Evolutionary conservation across 2,888 invertebrate genomes (phyloP).

Genomic region (Hypercompe scribonia): DNA sequence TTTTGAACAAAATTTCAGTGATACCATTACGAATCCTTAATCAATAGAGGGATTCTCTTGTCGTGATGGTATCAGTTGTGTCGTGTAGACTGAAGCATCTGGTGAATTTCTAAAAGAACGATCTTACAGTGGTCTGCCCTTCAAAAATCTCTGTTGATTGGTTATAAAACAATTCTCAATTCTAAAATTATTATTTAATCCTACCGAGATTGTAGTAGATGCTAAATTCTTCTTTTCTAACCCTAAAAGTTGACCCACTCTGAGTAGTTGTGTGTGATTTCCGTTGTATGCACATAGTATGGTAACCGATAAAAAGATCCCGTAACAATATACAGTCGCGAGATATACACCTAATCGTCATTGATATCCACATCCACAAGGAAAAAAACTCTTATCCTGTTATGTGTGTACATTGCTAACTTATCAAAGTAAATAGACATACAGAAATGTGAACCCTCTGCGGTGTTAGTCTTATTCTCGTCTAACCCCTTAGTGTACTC

Average conservation of each 20-base stretch:
- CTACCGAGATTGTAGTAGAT: background rate
- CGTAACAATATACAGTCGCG: background rate
- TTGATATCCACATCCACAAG: background rate
- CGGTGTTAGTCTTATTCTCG: conserved; percentile 28
- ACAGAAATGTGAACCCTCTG: conserved; percentile 21
- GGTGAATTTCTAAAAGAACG: background rate
- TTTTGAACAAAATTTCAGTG: no score
- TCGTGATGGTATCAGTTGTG: no score
- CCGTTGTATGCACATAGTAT: background rate
- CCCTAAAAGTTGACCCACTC: background rate
- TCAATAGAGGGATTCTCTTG: no score
- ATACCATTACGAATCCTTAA: no score
- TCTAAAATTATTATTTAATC: no score
- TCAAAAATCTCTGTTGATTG: no score
- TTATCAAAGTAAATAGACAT: conserved; percentile 17
- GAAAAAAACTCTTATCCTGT: conserved; percentile 5
- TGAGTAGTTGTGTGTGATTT: background rate
- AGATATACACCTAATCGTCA: background rate
- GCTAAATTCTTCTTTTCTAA: no score
- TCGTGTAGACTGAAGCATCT: background rate
- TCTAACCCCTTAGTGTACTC: conserved; percentile 53
- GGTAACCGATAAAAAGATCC: background rate
- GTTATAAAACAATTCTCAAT: no score
- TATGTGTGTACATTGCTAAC: conserved; percentile 8
- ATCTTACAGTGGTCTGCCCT: background rate